Base-by-base conservation (phyloP, 2,888 invertebrate species). In the Apodemia mormo region DNA sequence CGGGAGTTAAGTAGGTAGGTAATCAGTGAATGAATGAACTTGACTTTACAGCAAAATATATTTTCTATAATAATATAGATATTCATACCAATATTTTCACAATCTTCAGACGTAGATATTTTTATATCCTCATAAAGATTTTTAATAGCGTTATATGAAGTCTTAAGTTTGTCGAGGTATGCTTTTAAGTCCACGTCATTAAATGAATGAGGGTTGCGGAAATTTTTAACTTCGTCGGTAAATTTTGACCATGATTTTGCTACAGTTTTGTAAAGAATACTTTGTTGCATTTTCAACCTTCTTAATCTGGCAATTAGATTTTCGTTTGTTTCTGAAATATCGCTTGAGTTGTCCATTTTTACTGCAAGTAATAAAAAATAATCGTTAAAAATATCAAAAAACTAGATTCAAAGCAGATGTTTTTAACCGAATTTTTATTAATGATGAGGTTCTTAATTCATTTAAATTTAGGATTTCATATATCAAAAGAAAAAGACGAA, bases 201-300 rank as follows among this genome's bases (percentile, higher is more conserved):
- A 64, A 65, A 45, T n/a, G 33, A 56, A 52, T 74, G 67, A 45
- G 64, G 70, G 33, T 67, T 66, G 43, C 65, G 67, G 45, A 68
- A 69, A 37, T 70, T 72, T 56, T 76, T 66, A 52, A 72, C 73
- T 22, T 76, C 73, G 65, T 78, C 76, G n/a, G 61, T 45, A 70
- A 73, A 72, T 58, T 75, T 73, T 33, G 72, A 65, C 66, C 78
- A 64, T 14, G 71, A 74, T 66, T 81, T 82, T 67, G 75, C 76
- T 56, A 82, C 69, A 72, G 75, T 77, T 71, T 87, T 83, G 40
- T 79, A 58, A 30, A 89, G 76, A 67, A 90, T 72, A 74, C 78
- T 81, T 83, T 92, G 91, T 77, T 92, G 89, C 74, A 92, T 89
- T 83, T 87, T 88, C 54, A 92, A 76, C 73, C 90, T 79, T 75